These are phyloP conservation scores for Corvus hawaiiensis DNA, from an alignment of 2,113 vertebrate species.

Conservation along the genomic window DNA sequence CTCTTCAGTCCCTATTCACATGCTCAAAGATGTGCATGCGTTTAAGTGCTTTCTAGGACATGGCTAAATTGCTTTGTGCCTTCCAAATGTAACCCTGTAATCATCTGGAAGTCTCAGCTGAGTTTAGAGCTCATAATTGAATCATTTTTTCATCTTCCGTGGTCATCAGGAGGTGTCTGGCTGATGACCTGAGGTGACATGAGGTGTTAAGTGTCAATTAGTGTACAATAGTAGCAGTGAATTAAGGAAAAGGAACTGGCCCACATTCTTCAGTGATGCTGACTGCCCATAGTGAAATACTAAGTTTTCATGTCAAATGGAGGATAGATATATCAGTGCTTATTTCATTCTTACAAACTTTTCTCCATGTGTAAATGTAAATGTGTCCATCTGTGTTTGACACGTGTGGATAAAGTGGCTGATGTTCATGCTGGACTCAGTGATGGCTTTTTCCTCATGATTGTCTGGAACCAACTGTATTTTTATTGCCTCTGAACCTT, in stretches of 20 bases:
- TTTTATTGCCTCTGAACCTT: background rate
- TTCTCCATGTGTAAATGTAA: background rate
- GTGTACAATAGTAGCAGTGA: background rate
- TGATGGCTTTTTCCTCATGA: background rate
- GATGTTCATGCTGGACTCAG: background rate
- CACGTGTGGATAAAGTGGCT: background rate
- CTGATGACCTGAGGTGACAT: background rate
- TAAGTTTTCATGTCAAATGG: background rate
- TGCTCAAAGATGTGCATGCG: background rate
- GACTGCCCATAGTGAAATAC: background rate
- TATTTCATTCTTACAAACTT: background rate
- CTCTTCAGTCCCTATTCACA: background rate
- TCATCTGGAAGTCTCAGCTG: background rate
- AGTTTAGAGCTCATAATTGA: background rate
- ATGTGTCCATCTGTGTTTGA: background rate
- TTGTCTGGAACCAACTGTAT: background rate
- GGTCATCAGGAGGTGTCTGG: background rate
- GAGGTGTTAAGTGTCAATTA: background rate
- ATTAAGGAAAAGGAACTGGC: background rate
- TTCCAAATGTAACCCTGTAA: background rate
- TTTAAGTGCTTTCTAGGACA: background rate
- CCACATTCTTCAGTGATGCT: accelerated
- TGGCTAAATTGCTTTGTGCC: background rate
- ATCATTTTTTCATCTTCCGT: background rate
- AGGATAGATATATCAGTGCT: background rate